These are phyloP conservation scores for Trematomus loennbergii DNA, from an alignment of 2,113 vertebrate genomes.

Conservation along the genomic window DNA sequence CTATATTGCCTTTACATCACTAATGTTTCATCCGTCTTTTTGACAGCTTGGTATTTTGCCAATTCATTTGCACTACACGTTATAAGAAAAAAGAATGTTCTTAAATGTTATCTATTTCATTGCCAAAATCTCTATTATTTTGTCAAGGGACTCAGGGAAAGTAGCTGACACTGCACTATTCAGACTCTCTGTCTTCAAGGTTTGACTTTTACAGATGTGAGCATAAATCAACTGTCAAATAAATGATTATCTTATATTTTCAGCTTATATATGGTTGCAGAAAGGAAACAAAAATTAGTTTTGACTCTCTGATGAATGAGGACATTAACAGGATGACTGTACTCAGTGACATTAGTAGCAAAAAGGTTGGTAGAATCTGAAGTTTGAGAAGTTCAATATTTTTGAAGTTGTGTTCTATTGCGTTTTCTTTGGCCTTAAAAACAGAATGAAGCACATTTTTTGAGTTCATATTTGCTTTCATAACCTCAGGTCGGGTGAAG, in stretches of 20 bases:
- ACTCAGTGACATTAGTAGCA: neutral
- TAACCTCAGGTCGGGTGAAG: conserved; percentile 63
- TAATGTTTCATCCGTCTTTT: neutral
- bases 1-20: neutral
- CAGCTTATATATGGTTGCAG: neutral
- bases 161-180: neutral
- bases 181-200: neutral
- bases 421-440: conserved; percentile 70
- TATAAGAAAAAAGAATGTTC: neutral
- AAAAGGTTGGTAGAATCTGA: conserved; percentile 42
- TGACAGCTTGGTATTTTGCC: conserved; percentile 7
- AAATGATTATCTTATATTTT: neutral
- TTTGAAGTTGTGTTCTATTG: conserved; percentile 47
- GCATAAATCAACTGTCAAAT: conserved; percentile 6
- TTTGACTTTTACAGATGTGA: neutral
- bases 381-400: conserved; percentile 25
- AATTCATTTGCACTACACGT: neutral
- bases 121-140: neutral
- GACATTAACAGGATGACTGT: neutral
- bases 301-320: neutral
- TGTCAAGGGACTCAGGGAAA: neutral
- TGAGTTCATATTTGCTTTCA: conserved; percentile 62
- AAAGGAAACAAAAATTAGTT: neutral
- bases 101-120: neutral
- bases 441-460: conserved; percentile 46